Percentiles rank a stretch among this genome's conserved stretches.
Conservation (phyloP, 2,888 invertebrate genomes). For the Creontiades dilutus region DNA sequence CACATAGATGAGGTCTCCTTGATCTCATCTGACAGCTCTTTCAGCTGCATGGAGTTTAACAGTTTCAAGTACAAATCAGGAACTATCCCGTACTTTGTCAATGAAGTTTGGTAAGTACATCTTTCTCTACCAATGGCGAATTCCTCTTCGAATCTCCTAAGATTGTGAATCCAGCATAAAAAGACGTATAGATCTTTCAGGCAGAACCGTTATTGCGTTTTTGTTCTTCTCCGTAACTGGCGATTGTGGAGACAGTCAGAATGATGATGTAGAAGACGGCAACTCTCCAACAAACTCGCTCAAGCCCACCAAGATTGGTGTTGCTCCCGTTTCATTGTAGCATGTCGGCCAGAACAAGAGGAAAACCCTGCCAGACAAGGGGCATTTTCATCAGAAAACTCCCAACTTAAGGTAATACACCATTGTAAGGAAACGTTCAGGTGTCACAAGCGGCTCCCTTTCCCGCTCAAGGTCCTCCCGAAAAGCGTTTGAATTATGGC, state of each 20-base stretch:
- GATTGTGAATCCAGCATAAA: too few species aligned
- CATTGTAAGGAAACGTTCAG: conserved; percentile 38
- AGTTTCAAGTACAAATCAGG: too few species aligned
- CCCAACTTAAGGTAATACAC: conserved; percentile 28
- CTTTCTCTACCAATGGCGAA: too few species aligned
- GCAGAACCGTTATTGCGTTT: too few species aligned
- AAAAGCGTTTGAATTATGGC: conserved; percentile 61
- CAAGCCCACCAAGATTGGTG: conserved; percentile 21
- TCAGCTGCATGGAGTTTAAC: too few species aligned
- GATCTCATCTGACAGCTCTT: too few species aligned
- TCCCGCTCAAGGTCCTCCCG: neutral
- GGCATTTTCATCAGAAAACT: conserved; percentile 30
- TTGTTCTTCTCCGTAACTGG: too few species aligned
- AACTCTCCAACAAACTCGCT: neutral
- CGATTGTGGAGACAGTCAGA: conserved; percentile 9
- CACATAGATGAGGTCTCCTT: too few species aligned
- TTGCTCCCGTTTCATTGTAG: conserved; percentile 26
- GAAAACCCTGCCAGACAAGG: neutral
- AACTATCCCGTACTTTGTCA: too few species aligned
- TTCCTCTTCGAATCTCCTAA: too few species aligned
- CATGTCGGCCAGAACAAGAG: neutral
- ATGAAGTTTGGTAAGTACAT: too few species aligned
- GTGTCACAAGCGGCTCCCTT: conserved; percentile 33
- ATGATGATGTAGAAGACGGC: neutral
- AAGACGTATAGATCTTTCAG: too few species aligned